Evolutionary conservation across 2,888 invertebrate species (phyloP).

Genomic region (Tenodera sinensis): DNA sequence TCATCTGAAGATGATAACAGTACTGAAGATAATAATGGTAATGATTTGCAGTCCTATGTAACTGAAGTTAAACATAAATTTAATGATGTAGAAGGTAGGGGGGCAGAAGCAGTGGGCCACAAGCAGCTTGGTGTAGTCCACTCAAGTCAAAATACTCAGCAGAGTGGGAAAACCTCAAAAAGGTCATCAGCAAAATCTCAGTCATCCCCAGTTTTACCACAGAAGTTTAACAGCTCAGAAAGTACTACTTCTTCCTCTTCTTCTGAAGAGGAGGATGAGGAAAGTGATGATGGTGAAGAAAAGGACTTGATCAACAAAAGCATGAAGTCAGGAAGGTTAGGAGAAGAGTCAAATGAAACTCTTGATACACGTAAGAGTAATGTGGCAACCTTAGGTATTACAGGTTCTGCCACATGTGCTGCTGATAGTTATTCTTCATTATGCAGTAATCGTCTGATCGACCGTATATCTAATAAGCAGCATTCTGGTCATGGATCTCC

Average conservation of each 20-base stretch:
- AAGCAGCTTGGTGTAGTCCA: too few species aligned
- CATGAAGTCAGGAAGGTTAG: not conserved
- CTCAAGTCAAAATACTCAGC: not conserved
- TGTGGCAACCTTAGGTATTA: not conserved
- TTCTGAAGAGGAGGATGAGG: not conserved
- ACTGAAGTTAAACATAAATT: conserved; percentile 45
- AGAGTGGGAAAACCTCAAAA: not conserved
- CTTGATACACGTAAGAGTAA: not conserved
- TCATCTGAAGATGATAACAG: not conserved
- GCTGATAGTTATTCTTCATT: not conserved
- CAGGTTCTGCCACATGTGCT: not conserved
- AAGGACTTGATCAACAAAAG: not conserved
- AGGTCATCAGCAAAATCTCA: not conserved
- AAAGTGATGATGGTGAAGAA: not conserved
- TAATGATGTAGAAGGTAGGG: conserved; percentile 44
- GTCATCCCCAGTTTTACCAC: conserved; percentile 36
- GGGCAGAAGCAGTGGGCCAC: conserved; percentile 37
- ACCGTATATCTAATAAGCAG: not conserved
- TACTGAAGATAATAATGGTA: conserved; percentile 3
- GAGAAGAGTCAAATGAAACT: not conserved
- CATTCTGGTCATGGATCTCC: not conserved
- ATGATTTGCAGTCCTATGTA: not conserved
- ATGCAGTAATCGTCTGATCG: not conserved
- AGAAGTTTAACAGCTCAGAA: not conserved
- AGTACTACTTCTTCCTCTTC: not conserved